These are phyloP conservation scores for Trichonephila inaurata DNA, from an alignment of 1,140 invertebrate species.

Conservation along the genomic window DNA sequence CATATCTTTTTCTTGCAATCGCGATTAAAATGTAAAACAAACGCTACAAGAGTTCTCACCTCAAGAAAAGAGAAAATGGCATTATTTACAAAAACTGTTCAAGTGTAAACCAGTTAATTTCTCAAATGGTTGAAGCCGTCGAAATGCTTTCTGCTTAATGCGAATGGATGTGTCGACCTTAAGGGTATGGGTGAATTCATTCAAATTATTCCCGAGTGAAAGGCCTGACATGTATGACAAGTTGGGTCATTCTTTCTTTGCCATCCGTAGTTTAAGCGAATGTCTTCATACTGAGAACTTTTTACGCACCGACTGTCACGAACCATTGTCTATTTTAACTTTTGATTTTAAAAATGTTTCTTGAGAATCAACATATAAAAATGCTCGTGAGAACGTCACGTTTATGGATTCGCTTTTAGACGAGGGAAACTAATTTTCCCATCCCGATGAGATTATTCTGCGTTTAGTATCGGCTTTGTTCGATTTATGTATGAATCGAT, in stretches of 20 bases:
- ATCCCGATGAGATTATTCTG: neutral
- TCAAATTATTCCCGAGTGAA: neutral
- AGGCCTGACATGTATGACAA: neutral
- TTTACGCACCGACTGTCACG: neutral
- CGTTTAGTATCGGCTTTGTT: neutral
- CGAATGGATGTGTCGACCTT: neutral
- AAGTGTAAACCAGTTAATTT: too few species aligned
- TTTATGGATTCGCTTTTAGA: neutral
- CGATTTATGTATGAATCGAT: too few species aligned
- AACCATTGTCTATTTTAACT: slow-evolving; percentile 17
- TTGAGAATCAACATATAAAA: neutral
- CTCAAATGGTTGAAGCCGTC: too few species aligned
- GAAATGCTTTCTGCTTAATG: too few species aligned
- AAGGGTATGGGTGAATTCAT: neutral
- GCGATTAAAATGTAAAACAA: too few species aligned
- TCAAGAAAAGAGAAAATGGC: too few species aligned
- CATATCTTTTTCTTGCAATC: too few species aligned
- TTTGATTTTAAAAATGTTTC: neutral
- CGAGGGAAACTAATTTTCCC: neutral
- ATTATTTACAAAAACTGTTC: too few species aligned
- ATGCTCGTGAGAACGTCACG: slow-evolving; percentile 14
- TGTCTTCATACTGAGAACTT: neutral
- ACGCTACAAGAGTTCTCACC: too few species aligned
- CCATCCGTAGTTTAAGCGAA: neutral
- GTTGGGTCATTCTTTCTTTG: neutral